Base-by-base conservation (phyloP, 2,888 invertebrate species). In the Ophioninae sp. region DNA sequence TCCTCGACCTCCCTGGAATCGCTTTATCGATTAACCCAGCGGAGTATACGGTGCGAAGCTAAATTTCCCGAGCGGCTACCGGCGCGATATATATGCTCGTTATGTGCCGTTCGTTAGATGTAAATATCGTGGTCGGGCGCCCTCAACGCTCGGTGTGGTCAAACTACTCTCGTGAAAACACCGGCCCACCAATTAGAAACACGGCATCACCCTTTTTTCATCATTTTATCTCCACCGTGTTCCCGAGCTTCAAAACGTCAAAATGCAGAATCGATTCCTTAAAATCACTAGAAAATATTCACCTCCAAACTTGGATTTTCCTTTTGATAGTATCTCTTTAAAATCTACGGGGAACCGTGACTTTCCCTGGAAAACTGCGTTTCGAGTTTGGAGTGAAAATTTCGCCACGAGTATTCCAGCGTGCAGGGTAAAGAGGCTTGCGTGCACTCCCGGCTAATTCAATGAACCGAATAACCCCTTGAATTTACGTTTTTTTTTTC, bases 21-120 rank as follows among this genome's bases (percentile, higher is more conserved):
- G 80, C 64, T 80, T 76, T 83, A 80, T 80, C 73, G 80, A 83
- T 74, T 41, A 80, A 83, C 64, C 77, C 39, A 51, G 13, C 59
- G 59, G 65, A 75, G 72, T 41, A 72, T 61, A 58, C 65, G 65
- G 71, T 51, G 67, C 71, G 17, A 58, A 71, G 72, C 69, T 72
- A 71, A 74, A 80, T 74, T 78, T 80, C 59, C 73, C 77, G 58
- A 77, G 68, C 83, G 69, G 64, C 51, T 80, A 56, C 10, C 51
- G 69, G 44, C 68, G 23, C 61, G 63, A 74, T 74, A 65, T 72
- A 67, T 23, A 39, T 22, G 59, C 1, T 56, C 44, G 30, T 58
- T 71, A 41, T 39, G 51, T 17, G 17, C 67, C 56, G 63, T 78
- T 69, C 61, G 39, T 61, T 56, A 51, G 56, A 71, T 79, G 64